Conservation (phyloP, 30 jellyfish, hydroid and myxozoan genomes). For the Mastigias papua region DNA sequence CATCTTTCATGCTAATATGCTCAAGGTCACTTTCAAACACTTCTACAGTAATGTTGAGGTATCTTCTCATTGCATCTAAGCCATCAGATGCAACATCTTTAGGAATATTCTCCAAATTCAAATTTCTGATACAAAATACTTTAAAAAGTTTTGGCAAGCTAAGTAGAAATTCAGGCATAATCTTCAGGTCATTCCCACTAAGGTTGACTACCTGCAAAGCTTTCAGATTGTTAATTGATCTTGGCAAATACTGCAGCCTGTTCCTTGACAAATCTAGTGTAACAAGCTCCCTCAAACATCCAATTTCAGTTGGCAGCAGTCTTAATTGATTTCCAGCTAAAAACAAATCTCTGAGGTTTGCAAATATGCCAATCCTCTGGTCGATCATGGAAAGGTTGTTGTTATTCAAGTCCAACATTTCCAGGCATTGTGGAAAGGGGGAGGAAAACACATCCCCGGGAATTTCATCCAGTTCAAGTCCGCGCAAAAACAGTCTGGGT, state of each 20-base stretch:
- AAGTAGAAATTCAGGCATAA: constrained; percentile 56
- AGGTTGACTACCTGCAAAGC: constrained; percentile 54
- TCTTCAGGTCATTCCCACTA: constrained; percentile 54
- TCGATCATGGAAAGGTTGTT: constrained; percentile 16
- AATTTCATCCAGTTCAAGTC: constrained; percentile 16
- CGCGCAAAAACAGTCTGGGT: constrained; percentile 21
- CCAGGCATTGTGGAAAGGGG: constrained; percentile 51
- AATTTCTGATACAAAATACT: constrained; percentile 68
- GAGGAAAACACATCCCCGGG: constrained; percentile 34
- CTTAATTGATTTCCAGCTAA: constrained; percentile 48
- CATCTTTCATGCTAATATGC: not conserved
- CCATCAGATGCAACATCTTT: constrained; percentile 66
- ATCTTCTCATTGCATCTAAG: constrained; percentile 67
- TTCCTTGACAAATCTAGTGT: constrained; percentile 69
- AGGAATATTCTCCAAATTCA: constrained; percentile 54
- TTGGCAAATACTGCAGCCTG: not conserved
- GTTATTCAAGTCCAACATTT: constrained; percentile 52
- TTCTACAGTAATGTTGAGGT: constrained; percentile 52
- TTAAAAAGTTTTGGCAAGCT: constrained; percentile 64
- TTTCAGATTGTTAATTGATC: constrained; percentile 46
- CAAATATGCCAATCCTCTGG: constrained; percentile 10
- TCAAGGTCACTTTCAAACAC: constrained; percentile 38
- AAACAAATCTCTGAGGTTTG: constrained; percentile 7
- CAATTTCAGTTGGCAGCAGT: constrained; percentile 45
- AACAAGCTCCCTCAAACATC: constrained; percentile 12